Percentiles rank a stretch among this genome's conserved stretches.
phyloP scores from a whole-genome alignment of 2,113 vertebrate species.

The Cygnus atratus region DNA sequence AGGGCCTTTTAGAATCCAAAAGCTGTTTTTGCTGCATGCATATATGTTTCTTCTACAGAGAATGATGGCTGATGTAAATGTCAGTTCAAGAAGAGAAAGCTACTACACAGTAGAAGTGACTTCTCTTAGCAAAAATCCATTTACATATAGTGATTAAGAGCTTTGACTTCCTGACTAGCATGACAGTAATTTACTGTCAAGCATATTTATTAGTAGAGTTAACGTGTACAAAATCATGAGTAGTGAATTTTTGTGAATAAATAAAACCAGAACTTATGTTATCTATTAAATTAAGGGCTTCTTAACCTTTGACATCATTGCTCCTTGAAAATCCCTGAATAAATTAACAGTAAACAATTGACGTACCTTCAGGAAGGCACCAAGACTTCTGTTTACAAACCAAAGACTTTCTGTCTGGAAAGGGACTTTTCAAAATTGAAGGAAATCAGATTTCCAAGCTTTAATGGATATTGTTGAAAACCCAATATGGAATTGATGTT shows the following conservation, averaged over 20 bases:
- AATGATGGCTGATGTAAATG: background rate
- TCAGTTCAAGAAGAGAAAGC: background rate
- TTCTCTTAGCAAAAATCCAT: background rate
- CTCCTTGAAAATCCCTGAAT: background rate
- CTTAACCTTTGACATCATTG: background rate
- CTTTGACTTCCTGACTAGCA: background rate
- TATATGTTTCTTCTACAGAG: background rate
- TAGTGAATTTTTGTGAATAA: background rate
- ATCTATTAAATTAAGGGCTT: background rate
- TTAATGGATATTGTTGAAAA: background rate
- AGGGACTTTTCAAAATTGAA: background rate
- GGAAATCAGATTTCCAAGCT: background rate
- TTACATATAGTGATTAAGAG: background rate
- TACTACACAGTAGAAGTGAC: background rate
- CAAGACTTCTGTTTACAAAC: background rate
- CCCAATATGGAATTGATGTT: background rate
- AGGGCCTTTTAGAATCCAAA: background rate
- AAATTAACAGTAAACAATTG: background rate
- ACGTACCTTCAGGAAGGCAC: background rate
- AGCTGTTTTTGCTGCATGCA: background rate
- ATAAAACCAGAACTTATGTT: background rate
- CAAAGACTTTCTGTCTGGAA: background rate
- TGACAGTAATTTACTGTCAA: background rate
- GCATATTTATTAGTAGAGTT: background rate
- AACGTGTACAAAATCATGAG: background rate